phyloP scores from a whole-genome alignment of 2,888 invertebrate species.

The Omphaloscelis lunosa region DNA sequence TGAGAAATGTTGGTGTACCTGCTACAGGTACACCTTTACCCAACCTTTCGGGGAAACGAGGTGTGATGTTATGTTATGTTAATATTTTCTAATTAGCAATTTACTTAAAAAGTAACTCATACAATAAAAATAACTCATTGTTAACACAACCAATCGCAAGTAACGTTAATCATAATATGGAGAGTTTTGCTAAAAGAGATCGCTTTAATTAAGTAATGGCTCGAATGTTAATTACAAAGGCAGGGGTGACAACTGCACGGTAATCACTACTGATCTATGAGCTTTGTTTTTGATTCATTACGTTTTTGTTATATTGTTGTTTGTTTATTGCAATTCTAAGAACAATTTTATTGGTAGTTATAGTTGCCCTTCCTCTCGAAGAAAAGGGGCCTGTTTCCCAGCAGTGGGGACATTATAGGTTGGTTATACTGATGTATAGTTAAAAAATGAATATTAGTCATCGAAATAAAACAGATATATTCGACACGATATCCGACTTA shows the following conservation, averaged over 20 bases:
- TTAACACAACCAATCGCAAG: slow-evolving; percentile 35
- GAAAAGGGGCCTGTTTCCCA: too few relatives aligned
- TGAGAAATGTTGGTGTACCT: too few relatives aligned
- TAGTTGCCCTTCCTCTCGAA: too few relatives aligned
- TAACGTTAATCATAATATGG: slow-evolving; percentile 72
- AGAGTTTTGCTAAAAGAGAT: slow-evolving; percentile 84
- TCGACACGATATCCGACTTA: too few relatives aligned
- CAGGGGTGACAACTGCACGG: slow-evolving; percentile 77
- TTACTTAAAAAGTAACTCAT: slow-evolving; percentile 1
- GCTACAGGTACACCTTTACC: too few relatives aligned
- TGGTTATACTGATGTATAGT: too few relatives aligned
- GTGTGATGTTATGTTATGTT: too few relatives aligned
- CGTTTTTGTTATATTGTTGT: slow-evolving; percentile 56
- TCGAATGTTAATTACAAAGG: slow-evolving; percentile 94
- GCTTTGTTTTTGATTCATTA: slow-evolving; percentile 69
- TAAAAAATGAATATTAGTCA: too few relatives aligned
- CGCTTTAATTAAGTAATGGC: slow-evolving; percentile 95
- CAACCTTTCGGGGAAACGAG: too few relatives aligned
- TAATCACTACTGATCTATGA: slow-evolving; percentile 68
- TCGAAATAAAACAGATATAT: too few relatives aligned
- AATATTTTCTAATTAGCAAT: slow-evolving; percentile 2
- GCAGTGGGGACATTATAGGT: too few relatives aligned
- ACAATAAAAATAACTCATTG: slow-evolving; percentile 47
- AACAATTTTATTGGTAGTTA: too few relatives aligned
- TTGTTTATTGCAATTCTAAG: slow-evolving; percentile 17